These are phyloP conservation scores for Himalopsyche tibetana DNA, from an alignment of 2,888 invertebrate species.

Conservation along the genomic window DNA sequence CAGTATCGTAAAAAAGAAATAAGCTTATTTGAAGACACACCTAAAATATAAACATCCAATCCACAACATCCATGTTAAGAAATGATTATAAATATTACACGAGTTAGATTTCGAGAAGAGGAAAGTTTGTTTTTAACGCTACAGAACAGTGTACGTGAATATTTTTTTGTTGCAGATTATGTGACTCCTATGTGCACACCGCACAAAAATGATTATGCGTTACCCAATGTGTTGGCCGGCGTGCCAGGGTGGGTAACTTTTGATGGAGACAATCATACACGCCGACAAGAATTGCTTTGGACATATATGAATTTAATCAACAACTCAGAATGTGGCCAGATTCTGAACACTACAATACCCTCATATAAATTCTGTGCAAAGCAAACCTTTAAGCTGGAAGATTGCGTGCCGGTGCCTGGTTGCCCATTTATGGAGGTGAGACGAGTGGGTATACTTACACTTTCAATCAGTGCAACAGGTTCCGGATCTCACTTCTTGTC, in stretches of 20 bases:
- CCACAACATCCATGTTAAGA: too few relatives aligned
- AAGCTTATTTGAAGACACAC: too few relatives aligned
- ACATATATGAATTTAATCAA: background rate
- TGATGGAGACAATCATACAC: background rate
- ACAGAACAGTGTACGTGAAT: too few relatives aligned
- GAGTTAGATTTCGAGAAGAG: too few relatives aligned
- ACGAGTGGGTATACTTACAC: background rate
- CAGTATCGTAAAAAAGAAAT: too few relatives aligned
- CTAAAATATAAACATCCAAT: too few relatives aligned
- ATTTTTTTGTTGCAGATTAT: background rate
- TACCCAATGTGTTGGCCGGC: background rate
- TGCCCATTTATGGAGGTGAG: background rate
- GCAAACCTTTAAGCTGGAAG: background rate
- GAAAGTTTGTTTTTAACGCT: too few relatives aligned
- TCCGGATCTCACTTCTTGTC: too few relatives aligned
- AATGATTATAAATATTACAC: too few relatives aligned
- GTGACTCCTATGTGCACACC: background rate
- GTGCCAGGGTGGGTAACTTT: background rate
- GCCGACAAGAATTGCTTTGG: background rate
- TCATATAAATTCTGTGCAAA: background rate
- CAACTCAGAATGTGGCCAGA: background rate
- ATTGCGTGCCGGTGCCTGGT: background rate
- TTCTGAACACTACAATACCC: background rate
- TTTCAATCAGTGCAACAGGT: too few relatives aligned
- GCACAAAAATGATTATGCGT: background rate